phyloP scores from a whole-genome alignment of 2,797 vertebrate genomes.

The Cynodonichthys magdalenae region DNA sequence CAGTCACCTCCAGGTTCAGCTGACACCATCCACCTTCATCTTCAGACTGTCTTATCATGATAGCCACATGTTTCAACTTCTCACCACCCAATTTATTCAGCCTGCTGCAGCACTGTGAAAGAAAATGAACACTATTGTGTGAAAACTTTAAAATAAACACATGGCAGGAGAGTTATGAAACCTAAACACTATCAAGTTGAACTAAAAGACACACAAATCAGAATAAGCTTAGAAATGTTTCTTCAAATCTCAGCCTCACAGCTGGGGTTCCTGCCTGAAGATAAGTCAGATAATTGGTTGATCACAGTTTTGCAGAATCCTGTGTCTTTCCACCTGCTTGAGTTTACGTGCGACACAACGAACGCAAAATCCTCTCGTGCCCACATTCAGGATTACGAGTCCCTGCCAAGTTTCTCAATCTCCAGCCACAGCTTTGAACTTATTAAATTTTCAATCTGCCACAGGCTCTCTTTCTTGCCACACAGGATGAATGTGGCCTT shows the following conservation, averaged over 20 bases:
- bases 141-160: slow-evolving; percentile 6
- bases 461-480: slow-evolving; percentile 59
- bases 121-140: neutral
- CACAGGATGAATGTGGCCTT: slow-evolving; percentile 77
- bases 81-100: slow-evolving; percentile 22
- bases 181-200: neutral
- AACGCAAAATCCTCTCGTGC: slow-evolving; percentile 55
- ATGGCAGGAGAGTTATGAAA: neutral
- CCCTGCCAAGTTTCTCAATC: slow-evolving; percentile 73
- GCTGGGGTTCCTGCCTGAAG: slow-evolving; percentile 37
- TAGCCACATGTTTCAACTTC: slow-evolving; percentile 22
- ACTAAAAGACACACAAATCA: neutral
- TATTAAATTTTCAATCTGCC: slow-evolving; percentile 79
- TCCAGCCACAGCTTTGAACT: slow-evolving; percentile 59
- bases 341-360: slow-evolving; percentile 53
- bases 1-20: slow-evolving; percentile 43
- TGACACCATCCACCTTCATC: slow-evolving; percentile 49
- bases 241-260: slow-evolving; percentile 43
- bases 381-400: slow-evolving; percentile 65
- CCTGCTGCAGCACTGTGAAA: neutral
- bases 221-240: neutral
- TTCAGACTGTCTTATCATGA: slow-evolving; percentile 31
- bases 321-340: slow-evolving; percentile 58
- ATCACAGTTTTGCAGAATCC: slow-evolving; percentile 54
- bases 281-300: slow-evolving; percentile 65